Evolutionary conservation across 2,888 invertebrate genomes (phyloP).

Genomic region (Agriopis leucophaearia): DNA sequence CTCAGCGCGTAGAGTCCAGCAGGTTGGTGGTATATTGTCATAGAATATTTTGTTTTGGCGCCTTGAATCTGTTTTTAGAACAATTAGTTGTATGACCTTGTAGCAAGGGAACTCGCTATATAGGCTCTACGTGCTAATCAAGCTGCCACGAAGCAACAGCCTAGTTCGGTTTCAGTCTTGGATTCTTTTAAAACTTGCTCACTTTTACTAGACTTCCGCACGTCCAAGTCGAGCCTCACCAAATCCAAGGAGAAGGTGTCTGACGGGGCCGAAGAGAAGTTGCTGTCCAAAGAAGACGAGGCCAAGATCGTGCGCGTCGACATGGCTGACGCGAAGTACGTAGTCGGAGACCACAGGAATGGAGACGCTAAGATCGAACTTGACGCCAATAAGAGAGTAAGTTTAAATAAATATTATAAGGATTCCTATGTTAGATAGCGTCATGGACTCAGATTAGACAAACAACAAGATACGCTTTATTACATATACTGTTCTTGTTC

Average conservation of each 20-base stretch:
- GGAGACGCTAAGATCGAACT: slow-evolving; percentile 96
- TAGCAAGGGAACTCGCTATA: too few species aligned
- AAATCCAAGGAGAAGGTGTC: slow-evolving; percentile 81
- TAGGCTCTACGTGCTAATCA: too few species aligned
- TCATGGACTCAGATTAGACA: background rate
- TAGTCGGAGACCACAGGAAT: slow-evolving; percentile 91
- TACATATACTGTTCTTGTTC: too few species aligned
- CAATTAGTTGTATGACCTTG: too few species aligned
- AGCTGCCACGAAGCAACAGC: too few species aligned
- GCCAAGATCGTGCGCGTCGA: slow-evolving; percentile 86
- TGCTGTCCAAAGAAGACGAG: slow-evolving; percentile 87
- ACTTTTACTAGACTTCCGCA: slow-evolving; percentile 62
- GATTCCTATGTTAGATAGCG: background rate
- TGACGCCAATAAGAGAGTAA: slow-evolving; percentile 87
- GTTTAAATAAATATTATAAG: slow-evolving; percentile 27
- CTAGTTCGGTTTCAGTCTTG: too few species aligned
- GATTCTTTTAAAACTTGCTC: background rate
- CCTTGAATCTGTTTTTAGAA: too few species aligned
- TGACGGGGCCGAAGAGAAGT: slow-evolving; percentile 91
- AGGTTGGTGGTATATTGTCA: too few species aligned
- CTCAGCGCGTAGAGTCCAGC: too few species aligned
- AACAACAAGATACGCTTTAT: too few species aligned
- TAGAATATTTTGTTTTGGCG: too few species aligned
- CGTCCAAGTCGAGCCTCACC: slow-evolving; percentile 70
- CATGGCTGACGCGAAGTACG: slow-evolving; percentile 91